A percentile compares a stretch with the other conserved stretches of the same genome.
Evolutionary conservation across 1,140 invertebrate species (phyloP).

Genomic region (Arctopsyche grandis): DNA sequence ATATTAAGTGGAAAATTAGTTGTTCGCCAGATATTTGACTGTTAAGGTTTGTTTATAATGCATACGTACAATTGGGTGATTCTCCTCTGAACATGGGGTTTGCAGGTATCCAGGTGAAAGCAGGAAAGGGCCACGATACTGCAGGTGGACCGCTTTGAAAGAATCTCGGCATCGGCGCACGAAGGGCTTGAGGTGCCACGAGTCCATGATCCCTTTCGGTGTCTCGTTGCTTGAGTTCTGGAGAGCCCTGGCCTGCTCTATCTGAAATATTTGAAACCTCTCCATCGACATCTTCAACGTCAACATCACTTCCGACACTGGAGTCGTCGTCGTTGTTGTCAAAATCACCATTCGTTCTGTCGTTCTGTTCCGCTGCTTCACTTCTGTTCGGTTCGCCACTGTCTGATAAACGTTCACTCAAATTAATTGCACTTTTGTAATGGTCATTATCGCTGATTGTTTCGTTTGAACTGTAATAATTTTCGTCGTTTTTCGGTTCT

Average conservation of each 20-base stretch:
- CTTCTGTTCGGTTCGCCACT: not conserved
- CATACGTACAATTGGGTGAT: conserved; percentile 62
- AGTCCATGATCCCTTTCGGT: conserved; percentile 54
- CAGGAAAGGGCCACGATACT: conserved; percentile 62
- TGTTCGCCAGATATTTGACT: too few species aligned
- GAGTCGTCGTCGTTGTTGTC: not conserved
- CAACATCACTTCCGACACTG: conserved; percentile 24
- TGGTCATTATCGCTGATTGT: conserved; percentile 16
- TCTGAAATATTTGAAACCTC: conserved; percentile 32
- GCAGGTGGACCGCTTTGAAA: conserved; percentile 61
- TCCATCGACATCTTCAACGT: conserved; percentile 27
- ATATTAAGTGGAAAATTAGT: too few species aligned
- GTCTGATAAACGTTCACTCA: conserved; percentile 12
- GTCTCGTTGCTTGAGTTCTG: not conserved
- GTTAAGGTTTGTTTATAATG: too few species aligned
- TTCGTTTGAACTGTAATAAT: not conserved
- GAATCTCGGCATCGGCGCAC: conserved; percentile 58
- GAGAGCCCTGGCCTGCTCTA: not conserved
- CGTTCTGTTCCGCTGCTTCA: not conserved
- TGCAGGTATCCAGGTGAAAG: conserved; percentile 64
- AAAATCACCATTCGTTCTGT: conserved; percentile 45
- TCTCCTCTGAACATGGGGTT: conserved; percentile 63
- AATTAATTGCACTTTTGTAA: conserved; percentile 24
- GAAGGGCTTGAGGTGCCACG: conserved; percentile 62
- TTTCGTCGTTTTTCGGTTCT: not conserved